These are phyloP conservation scores for Gymnosoma rotundatum DNA, from an alignment of 2,888 invertebrate species.

Conservation along the genomic window DNA sequence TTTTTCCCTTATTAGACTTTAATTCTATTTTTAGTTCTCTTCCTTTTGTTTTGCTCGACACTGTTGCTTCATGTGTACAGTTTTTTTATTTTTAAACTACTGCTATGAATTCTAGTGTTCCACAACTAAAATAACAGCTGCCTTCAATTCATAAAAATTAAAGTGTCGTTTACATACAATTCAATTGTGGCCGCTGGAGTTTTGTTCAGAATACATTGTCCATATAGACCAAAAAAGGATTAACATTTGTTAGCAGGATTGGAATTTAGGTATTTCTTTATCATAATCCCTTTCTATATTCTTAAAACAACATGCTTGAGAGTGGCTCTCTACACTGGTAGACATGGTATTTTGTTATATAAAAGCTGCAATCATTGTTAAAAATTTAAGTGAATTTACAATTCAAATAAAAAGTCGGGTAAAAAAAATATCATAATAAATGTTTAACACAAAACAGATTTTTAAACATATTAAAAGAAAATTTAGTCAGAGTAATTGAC, in stretches of 20 bases:
- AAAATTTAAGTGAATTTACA: slow-evolving; percentile 53
- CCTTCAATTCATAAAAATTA: slow-evolving; percentile 40
- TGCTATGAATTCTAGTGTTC: background rate
- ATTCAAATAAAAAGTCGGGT: background rate
- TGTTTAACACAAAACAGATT: slow-evolving; percentile 16
- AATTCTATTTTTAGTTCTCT: no score
- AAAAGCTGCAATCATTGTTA: slow-evolving; percentile 58
- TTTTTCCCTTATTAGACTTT: no score
- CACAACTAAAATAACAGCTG: background rate
- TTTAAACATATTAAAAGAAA: slow-evolving; percentile 19
- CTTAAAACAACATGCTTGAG: slow-evolving; percentile 35
- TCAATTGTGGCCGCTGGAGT: slow-evolving; percentile 65
- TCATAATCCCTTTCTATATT: background rate
- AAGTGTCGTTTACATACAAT: slow-evolving; percentile 66
- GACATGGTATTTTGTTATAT: slow-evolving; percentile 12
- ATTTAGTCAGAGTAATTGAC: background rate
- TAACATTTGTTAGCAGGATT: slow-evolving; percentile 55
- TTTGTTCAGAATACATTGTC: slow-evolving; percentile 61
- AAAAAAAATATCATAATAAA: slow-evolving; percentile 18
- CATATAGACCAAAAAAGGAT: slow-evolving; percentile 61
- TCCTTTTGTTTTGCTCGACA: no score
- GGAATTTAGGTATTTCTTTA: background rate
- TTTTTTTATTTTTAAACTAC: no score
- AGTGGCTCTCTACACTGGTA: slow-evolving; percentile 12
- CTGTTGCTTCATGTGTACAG: no score